phyloP scores from a whole-genome alignment of 2,113 vertebrate species.

The Crotalus viridis region DNA sequence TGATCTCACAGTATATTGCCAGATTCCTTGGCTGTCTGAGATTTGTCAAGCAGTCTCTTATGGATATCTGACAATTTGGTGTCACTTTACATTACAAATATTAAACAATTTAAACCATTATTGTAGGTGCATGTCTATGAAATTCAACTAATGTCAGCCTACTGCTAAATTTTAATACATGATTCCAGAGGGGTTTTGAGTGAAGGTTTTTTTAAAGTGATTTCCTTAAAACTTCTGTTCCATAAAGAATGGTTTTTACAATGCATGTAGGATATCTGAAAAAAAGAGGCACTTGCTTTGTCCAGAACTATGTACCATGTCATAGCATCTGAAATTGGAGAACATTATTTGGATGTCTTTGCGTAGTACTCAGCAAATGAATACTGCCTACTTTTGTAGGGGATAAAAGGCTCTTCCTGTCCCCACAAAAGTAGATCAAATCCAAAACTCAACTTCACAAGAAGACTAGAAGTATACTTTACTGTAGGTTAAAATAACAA shows the following conservation, averaged over 20 bases:
- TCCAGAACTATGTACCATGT: neutral
- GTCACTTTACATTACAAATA: neutral
- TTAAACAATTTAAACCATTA: neutral
- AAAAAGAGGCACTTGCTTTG: neutral
- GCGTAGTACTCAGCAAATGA: neutral
- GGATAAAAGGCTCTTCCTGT: neutral
- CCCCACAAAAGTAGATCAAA: neutral
- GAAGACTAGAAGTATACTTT: neutral
- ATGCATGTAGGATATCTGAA: neutral
- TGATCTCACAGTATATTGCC: neutral
- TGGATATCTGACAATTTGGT: neutral
- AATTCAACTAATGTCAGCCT: neutral
- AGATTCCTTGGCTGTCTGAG: neutral
- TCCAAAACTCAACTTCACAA: neutral
- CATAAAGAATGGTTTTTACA: neutral
- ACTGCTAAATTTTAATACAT: neutral
- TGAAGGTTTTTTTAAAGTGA: neutral
- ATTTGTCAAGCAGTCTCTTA: neutral
- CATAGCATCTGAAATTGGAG: neutral
- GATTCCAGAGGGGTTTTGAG: neutral
- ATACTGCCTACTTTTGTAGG: neutral
- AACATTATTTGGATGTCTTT: neutral
- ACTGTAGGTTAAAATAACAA: neutral
- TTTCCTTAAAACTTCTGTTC: neutral
- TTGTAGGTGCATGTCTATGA: neutral